Conservation (phyloP, 2,113 vertebrate species). For the Syrmaticus mikado region DNA sequence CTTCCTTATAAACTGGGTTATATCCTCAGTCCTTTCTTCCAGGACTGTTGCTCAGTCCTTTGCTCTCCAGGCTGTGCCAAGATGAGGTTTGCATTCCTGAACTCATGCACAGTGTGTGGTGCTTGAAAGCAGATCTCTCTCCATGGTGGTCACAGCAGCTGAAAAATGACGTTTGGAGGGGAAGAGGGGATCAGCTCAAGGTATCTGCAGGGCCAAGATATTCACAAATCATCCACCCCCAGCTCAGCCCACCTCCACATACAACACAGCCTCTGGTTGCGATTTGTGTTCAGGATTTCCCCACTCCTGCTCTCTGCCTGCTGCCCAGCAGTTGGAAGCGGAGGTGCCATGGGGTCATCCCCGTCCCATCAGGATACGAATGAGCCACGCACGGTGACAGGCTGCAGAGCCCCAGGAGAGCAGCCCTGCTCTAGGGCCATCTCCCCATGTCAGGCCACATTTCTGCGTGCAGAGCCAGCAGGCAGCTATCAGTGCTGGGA, state of each 20-base stretch:
- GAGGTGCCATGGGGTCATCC: background rate
- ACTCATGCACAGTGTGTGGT: rapidly evolving
- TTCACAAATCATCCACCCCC: background rate
- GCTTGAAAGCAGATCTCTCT: background rate
- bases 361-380: rapidly evolving
- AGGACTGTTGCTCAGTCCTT: background rate
- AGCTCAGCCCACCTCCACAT: rapidly evolving
- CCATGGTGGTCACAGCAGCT: background rate
- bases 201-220: rapidly evolving
- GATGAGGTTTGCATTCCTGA: background rate
- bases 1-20: background rate
- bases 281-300: background rate
- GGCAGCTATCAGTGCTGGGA: background rate
- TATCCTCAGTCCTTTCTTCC: background rate
- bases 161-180: background rate
- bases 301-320: background rate
- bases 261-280: background rate
- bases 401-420: background rate
- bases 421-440: background rate
- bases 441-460: background rate
- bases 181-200: background rate
- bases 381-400: rapidly evolving
- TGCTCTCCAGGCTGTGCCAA: background rate
- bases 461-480: background rate
- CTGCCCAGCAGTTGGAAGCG: background rate